A percentile compares a stretch with the other conserved stretches of the same genome.
These are phyloP conservation scores for Prionailurus bengalensis DNA, from an alignment of 2,113 vertebrate genomes.

Conservation along the genomic window DNA sequence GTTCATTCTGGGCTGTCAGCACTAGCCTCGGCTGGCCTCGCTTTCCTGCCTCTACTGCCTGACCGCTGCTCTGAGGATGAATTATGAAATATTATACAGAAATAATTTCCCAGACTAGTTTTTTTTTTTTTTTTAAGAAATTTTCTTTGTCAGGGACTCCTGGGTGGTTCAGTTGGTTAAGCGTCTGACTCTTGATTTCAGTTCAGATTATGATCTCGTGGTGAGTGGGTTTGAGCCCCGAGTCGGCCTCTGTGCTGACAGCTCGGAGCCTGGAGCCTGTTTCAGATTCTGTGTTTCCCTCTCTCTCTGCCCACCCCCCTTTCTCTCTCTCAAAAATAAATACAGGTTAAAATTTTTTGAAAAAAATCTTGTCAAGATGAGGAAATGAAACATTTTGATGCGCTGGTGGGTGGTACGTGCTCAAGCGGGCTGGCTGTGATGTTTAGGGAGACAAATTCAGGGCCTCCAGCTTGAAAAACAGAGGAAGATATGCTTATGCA, in stretches of 20 bases:
- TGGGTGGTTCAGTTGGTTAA: not conserved
- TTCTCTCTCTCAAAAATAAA: too few relatives aligned
- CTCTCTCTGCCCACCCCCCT: too few relatives aligned
- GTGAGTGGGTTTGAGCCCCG: too few relatives aligned
- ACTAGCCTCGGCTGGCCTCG: not conserved
- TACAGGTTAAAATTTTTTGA: not conserved
- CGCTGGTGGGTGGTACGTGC: not conserved
- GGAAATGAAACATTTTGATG: constrained; percentile 8
- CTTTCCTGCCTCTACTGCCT: not conserved
- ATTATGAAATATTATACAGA: constrained; percentile 32
- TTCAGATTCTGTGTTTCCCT: too few relatives aligned
- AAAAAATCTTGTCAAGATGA: constrained; percentile 25
- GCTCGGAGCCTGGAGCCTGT: too few relatives aligned
- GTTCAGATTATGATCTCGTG: too few relatives aligned
- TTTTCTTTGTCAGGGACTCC: not conserved
- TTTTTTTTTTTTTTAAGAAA: not conserved
- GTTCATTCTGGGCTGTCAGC: not conserved
- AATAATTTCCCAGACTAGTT: not conserved
- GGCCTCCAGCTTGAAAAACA: not conserved
- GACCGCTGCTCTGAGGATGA: not conserved
- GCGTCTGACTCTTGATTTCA: too few relatives aligned
- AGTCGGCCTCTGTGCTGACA: too few relatives aligned
- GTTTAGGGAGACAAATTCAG: not conserved
- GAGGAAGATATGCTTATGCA: not conserved
- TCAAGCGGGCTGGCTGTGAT: not conserved